phyloP scores from a whole-genome alignment of 2,797 vertebrate genomes.

The Microctenopoma lineatum region DNA sequence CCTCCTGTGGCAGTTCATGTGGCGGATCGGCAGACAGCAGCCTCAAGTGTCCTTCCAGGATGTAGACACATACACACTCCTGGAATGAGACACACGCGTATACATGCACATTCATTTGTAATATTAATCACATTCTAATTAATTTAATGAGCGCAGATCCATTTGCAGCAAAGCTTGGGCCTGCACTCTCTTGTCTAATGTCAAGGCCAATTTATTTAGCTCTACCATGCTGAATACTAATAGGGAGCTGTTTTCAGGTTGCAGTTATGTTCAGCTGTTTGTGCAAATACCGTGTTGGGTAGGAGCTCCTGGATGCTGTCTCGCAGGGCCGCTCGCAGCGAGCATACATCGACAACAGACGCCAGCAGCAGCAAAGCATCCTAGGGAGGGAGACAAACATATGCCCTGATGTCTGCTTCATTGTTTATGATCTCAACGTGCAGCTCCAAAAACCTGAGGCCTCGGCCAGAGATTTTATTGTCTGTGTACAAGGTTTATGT shows the following conservation, averaged over 20 bases:
- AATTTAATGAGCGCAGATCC: slow-evolving; percentile 39
- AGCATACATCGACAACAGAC: slow-evolving; percentile 82
- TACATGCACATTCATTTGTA: slow-evolving; percentile 20
- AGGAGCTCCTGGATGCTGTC: slow-evolving; percentile 88
- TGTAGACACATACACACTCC: slow-evolving; percentile 89
- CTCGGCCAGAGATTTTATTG: slow-evolving; percentile 31
- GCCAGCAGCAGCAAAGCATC: slow-evolving; percentile 92
- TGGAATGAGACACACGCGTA: slow-evolving; percentile 64
- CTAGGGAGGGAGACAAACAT: slow-evolving; percentile 81
- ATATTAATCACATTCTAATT: slow-evolving; percentile 49
- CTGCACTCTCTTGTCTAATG: slow-evolving; percentile 26
- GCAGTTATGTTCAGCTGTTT: slow-evolving; percentile 26
- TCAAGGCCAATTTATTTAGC: slow-evolving; percentile 13
- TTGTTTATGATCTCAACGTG: slow-evolving; percentile 50
- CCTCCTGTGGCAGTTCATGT: slow-evolving; percentile 88
- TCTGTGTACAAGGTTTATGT: slow-evolving; percentile 48
- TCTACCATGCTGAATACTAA: slow-evolving; percentile 32
- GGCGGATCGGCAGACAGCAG: slow-evolving; percentile 86
- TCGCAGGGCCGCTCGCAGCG: slow-evolving; percentile 86
- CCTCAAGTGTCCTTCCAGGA: slow-evolving; percentile 83
- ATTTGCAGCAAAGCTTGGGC: slow-evolving; percentile 30
- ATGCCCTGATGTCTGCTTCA: slow-evolving; percentile 51
- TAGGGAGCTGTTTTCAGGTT: slow-evolving; percentile 12
- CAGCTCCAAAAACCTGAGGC: slow-evolving; percentile 41
- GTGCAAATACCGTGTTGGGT: slow-evolving; percentile 87